Evolutionary conservation across 2,888 invertebrate species (phyloP).

Genomic region (Aspidiotus destructor): DNA sequence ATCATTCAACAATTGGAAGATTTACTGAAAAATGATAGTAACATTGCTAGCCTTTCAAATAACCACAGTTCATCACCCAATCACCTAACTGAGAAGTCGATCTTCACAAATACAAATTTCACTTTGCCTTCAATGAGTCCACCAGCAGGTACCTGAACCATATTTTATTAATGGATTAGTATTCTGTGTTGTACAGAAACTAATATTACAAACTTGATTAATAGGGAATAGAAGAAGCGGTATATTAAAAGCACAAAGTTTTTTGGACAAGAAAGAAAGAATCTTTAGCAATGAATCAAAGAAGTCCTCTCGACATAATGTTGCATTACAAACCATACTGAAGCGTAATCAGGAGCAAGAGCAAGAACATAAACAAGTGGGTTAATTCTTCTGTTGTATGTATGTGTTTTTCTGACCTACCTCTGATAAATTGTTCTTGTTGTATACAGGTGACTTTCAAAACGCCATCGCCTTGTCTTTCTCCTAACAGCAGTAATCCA

Average conservation of each 20-base stretch:
- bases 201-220: too few relatives aligned
- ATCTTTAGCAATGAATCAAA: slow-evolving; percentile 28
- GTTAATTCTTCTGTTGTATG: neutral
- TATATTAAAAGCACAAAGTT: slow-evolving; percentile 56
- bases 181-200: too few relatives aligned
- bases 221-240: slow-evolving; percentile 49
- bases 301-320: slow-evolving; percentile 57
- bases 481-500: slow-evolving; percentile 34
- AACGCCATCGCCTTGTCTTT: slow-evolving; percentile 42
- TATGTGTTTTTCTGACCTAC: neutral
- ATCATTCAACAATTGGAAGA: slow-evolving; percentile 49
- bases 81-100: neutral
- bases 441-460: slow-evolving; percentile 49
- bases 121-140: neutral
- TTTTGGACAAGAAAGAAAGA: slow-evolving; percentile 28
- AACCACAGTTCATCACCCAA: slow-evolving; percentile 1
- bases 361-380: slow-evolving; percentile 39
- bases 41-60: neutral
- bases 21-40: slow-evolving; percentile 39
- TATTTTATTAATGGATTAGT: too few relatives aligned
- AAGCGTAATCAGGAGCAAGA: slow-evolving; percentile 56
- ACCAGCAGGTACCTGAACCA: too few relatives aligned
- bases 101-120: neutral
- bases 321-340: slow-evolving; percentile 68
- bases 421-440: neutral